A percentile compares a stretch with the other conserved stretches of the same genome.
These are phyloP conservation scores for Pseudanteris insignis DNA, from an alignment of 2,888 invertebrate species.

Conservation along the genomic window DNA sequence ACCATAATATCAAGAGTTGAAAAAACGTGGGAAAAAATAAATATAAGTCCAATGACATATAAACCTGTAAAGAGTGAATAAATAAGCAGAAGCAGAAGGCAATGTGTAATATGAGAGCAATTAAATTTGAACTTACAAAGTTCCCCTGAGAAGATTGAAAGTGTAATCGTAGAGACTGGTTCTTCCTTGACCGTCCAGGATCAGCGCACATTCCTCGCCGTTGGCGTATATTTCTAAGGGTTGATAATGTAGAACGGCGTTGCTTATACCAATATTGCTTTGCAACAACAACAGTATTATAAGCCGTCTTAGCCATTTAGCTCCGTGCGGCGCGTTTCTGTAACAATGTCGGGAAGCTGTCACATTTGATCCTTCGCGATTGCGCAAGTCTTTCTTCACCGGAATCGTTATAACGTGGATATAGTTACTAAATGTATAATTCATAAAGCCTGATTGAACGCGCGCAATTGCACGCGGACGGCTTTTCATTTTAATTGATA, in stretches of 20 bases:
- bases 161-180: conserved; percentile 86
- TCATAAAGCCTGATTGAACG: conserved; percentile 15
- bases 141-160: conserved; percentile 82
- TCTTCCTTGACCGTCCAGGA: conserved; percentile 80
- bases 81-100: background rate
- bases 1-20: no score
- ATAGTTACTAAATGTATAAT: conserved; percentile 31
- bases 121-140: conserved; percentile 74
- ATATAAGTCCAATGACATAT: background rate
- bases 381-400: conserved; percentile 30
- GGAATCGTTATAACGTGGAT: conserved; percentile 20
- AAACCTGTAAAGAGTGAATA: background rate
- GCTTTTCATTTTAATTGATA: conserved; percentile 39
- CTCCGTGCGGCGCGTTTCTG: conserved; percentile 28
- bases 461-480: conserved; percentile 13
- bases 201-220: conserved; percentile 79
- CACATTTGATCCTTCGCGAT: conserved; percentile 25
- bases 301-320: conserved; percentile 31
- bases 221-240: conserved; percentile 53
- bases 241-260: conserved; percentile 56
- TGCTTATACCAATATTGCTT: conserved; percentile 32
- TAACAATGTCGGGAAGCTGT: conserved; percentile 35
- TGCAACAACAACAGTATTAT: conserved; percentile 33
- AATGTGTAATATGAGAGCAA: conserved; percentile 9
- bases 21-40: no score